Evolutionary conservation across 1,140 invertebrate genomes (phyloP).

Genomic region (Arctopsyche grandis): DNA sequence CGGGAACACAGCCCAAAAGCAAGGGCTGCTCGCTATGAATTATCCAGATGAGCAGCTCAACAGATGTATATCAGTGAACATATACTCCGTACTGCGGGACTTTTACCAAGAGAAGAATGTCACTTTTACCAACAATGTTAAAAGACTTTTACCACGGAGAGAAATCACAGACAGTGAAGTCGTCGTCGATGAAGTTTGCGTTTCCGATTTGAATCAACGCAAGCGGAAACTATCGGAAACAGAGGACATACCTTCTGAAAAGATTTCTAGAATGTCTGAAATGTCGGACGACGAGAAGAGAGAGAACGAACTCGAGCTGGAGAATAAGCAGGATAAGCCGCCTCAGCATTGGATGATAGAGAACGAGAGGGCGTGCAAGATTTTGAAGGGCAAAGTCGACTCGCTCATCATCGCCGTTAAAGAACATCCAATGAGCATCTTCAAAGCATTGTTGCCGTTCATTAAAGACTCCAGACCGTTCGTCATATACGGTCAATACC

Average conservation of each 20-base stretch:
- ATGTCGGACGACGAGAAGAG: slow-evolving; percentile 20
- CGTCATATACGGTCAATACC: slow-evolving; percentile 81
- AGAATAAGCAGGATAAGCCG: slow-evolving; percentile 2
- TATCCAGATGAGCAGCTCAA: slow-evolving; percentile 73
- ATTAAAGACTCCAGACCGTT: slow-evolving; percentile 83
- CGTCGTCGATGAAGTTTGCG: slow-evolving; percentile 51
- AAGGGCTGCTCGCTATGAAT: slow-evolving; percentile 81
- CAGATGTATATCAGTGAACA: slow-evolving; percentile 75
- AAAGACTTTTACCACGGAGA: slow-evolving; percentile 57
- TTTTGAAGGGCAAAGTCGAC: slow-evolving; percentile 75
- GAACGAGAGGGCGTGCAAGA: slow-evolving; percentile 69
- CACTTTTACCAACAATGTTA: slow-evolving; percentile 46
- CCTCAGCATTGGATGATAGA: slow-evolving; percentile 72
- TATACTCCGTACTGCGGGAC: slow-evolving; percentile 76
- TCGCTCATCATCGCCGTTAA: slow-evolving; percentile 82
- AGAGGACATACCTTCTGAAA: neutral
- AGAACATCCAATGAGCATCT: slow-evolving; percentile 85
- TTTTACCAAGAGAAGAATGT: slow-evolving; percentile 67
- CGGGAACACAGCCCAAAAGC: slow-evolving; percentile 81
- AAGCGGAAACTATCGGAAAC: neutral
- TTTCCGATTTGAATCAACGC: neutral
- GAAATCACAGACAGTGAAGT: slow-evolving; percentile 58
- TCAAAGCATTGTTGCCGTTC: slow-evolving; percentile 78
- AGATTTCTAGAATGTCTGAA: neutral
- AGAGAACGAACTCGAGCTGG: neutral